These are phyloP conservation scores for Drosophila nikananu DNA, from an alignment of 1,140 invertebrate genomes.

Conservation along the genomic window DNA sequence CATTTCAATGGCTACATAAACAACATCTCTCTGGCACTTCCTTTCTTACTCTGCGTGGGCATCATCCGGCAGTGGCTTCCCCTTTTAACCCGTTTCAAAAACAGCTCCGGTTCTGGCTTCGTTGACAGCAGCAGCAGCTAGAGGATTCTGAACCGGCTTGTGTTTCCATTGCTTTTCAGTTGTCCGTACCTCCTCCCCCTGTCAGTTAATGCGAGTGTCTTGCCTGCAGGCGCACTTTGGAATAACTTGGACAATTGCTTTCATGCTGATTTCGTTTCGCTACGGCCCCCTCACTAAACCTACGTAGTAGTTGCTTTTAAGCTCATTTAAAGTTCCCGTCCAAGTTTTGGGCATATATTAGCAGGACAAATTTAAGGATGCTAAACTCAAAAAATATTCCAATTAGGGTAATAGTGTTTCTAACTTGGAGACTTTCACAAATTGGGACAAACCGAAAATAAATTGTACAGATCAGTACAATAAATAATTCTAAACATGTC, in stretches of 20 bases:
- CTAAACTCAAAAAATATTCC: conserved; percentile 47
- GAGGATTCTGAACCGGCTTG: conserved; percentile 18
- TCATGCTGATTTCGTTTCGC: conserved; percentile 69
- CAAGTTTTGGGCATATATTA: conserved; percentile 64
- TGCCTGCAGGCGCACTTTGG: conserved; percentile 53
- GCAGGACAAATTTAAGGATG: conserved; percentile 49
- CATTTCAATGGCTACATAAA: conserved; percentile 32
- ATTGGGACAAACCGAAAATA: neutral
- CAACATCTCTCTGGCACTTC: conserved; percentile 36
- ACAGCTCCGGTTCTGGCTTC: conserved; percentile 28
- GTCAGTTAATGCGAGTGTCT: conserved; percentile 17
- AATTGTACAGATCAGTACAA: neutral
- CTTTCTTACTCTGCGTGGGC: conserved; percentile 5
- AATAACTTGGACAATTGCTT: conserved; percentile 73
- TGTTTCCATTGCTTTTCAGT: conserved; percentile 19
- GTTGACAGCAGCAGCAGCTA: conserved; percentile 40
- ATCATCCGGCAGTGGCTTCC: conserved; percentile 30
- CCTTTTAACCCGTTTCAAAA: conserved; percentile 56
- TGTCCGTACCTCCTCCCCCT: conserved; percentile 4
- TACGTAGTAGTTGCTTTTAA: conserved; percentile 24
- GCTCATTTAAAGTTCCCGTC: conserved; percentile 46
- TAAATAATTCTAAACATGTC: neutral
- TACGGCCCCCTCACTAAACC: conserved; percentile 19
- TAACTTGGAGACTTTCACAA: conserved; percentile 4
- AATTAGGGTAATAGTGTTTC: conserved; percentile 58